These are phyloP conservation scores for Sterrhoptilus dennistouni DNA, from an alignment of 2,113 vertebrate genomes.

Conservation along the genomic window DNA sequence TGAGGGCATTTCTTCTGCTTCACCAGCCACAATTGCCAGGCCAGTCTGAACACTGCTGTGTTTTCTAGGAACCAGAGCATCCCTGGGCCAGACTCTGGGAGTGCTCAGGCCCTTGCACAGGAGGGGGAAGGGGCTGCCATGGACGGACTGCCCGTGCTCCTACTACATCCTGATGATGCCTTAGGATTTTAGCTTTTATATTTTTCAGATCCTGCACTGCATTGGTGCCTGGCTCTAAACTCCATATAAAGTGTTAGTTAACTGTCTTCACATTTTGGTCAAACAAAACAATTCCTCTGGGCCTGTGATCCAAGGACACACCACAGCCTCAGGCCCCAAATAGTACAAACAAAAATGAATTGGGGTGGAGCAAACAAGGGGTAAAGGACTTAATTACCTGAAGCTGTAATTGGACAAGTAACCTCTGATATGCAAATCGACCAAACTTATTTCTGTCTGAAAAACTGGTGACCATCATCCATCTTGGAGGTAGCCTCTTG, in stretches of 20 bases:
- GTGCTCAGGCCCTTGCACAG: neutral
- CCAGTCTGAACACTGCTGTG: too few relatives aligned
- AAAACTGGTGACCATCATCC: accelerated
- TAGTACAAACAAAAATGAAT: neutral
- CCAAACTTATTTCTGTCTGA: neutral
- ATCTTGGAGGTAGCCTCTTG: neutral
- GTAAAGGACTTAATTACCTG: neutral
- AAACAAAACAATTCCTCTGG: neutral
- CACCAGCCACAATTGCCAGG: neutral
- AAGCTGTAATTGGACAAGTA: neutral
- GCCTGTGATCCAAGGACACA: neutral
- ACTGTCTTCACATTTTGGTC: neutral
- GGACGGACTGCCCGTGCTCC: accelerated
- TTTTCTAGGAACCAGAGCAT: neutral
- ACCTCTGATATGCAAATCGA: neutral
- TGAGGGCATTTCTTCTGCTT: neutral
- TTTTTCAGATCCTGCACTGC: neutral
- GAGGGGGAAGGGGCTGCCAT: neutral
- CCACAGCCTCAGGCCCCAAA: neutral
- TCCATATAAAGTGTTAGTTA: neutral
- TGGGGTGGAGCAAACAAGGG: neutral
- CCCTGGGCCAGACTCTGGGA: neutral
- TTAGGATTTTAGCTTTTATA: neutral
- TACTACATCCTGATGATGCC: neutral
- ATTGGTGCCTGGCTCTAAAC: neutral